Conservation (phyloP, 2,797 vertebrate species). For the Nothura maculosa region DNA sequence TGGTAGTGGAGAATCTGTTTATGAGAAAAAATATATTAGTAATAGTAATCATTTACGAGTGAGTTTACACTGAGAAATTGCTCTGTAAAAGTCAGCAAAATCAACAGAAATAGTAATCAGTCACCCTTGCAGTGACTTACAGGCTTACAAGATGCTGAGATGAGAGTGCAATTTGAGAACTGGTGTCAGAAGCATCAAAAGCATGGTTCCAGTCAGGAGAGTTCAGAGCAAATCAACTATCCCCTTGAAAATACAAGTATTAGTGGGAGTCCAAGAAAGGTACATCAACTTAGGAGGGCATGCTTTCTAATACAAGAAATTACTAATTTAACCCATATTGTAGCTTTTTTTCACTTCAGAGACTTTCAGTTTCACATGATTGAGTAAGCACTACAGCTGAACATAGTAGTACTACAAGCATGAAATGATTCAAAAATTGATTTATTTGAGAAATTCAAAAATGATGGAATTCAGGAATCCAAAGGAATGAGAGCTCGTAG, state of each 20-base stretch:
- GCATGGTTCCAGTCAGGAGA: neutral
- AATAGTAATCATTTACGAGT: neutral
- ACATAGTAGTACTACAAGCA: neutral
- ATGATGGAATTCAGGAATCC: neutral
- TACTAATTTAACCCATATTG: neutral
- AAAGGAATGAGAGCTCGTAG: neutral
- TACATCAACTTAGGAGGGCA: neutral
- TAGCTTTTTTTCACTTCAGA: neutral
- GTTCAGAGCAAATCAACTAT: neutral
- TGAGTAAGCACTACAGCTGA: neutral
- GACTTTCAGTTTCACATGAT: neutral
- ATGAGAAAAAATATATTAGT: neutral
- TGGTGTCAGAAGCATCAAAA: neutral
- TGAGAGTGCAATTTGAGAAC: neutral
- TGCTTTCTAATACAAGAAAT: neutral
- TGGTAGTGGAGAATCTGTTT: neutral
- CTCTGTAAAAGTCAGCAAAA: neutral
- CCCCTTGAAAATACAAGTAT: neutral
- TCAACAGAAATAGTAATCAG: neutral
- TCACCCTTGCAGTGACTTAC: neutral
- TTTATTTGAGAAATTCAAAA: neutral
- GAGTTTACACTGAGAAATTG: neutral
- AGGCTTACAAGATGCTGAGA: neutral
- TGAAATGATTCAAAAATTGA: neutral
- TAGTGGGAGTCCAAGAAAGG: neutral